Evolutionary conservation across 2,797 vertebrate species (phyloP).

Genomic region (Onychomys leucogaster): DNA sequence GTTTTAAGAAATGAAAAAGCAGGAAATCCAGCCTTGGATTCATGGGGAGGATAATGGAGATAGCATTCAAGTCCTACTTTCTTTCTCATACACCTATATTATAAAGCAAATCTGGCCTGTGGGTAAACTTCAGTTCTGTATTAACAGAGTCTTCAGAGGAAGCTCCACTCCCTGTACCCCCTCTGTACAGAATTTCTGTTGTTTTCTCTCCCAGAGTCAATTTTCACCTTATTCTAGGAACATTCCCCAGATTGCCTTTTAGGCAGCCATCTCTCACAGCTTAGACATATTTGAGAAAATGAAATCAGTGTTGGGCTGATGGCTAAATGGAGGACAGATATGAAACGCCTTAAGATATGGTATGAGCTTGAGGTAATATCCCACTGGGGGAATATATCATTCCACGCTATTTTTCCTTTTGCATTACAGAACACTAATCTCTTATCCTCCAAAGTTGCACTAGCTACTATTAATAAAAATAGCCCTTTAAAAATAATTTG

Average conservation of each 20-base stretch:
- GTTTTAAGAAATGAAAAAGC: constrained; percentile 18
- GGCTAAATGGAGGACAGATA: background rate
- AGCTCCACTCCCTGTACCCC: background rate
- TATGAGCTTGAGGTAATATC: background rate
- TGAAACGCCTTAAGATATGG: background rate
- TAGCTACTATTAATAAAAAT: constrained; percentile 48
- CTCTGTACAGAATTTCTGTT: background rate
- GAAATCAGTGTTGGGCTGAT: constrained; percentile 7
- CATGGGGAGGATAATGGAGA: background rate
- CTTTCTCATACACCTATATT: background rate
- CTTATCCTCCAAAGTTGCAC: constrained; percentile 29
- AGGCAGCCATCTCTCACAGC: constrained; percentile 26
- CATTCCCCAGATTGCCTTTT: background rate
- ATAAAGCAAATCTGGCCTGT: background rate
- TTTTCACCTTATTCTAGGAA: constrained; percentile 59
- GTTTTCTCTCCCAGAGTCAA: constrained; percentile 60
- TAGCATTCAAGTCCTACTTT: background rate
- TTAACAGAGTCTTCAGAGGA: background rate
- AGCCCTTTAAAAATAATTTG: constrained; percentile 21
- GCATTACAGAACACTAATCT: background rate
- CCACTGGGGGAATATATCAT: background rate
- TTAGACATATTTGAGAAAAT: constrained; percentile 67
- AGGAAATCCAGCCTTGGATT: background rate
- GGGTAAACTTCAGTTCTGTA: background rate
- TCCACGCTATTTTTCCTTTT: background rate